These are phyloP conservation scores for Heterotis niloticus DNA, from an alignment of 2,113 vertebrate genomes.

Conservation along the genomic window DNA sequence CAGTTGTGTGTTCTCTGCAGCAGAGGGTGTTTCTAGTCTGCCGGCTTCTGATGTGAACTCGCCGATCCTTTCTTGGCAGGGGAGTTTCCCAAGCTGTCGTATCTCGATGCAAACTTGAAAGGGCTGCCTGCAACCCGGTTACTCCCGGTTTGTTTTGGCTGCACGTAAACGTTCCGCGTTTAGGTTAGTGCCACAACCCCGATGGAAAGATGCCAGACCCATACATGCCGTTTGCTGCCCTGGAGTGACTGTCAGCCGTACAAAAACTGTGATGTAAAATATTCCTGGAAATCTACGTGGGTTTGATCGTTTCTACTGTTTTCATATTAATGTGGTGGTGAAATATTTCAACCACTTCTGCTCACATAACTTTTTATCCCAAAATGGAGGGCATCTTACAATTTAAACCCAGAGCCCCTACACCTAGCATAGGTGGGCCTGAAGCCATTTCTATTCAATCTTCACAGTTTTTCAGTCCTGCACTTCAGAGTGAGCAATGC, in stretches of 20 bases:
- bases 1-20: slow-evolving; percentile 26
- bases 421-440: not conserved
- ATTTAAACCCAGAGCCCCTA: not conserved
- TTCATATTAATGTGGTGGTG: no score
- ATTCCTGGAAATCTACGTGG: slow-evolving; percentile 12
- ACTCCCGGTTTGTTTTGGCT: slow-evolving; percentile 36
- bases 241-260: no score
- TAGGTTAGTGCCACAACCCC: slow-evolving; percentile 24
- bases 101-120: slow-evolving; percentile 52
- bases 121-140: slow-evolving; percentile 59
- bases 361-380: not conserved
- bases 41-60: slow-evolving; percentile 29
- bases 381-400: not conserved
- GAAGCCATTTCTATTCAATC: not conserved
- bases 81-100: slow-evolving; percentile 36
- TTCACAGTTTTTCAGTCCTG: not conserved
- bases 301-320: not conserved
- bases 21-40: slow-evolving; percentile 31
- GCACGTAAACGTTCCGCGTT: not conserved
- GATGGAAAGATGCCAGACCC: not conserved
- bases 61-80: slow-evolving; percentile 31
- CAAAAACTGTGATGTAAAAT: slow-evolving; percentile 26
- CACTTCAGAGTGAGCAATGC: not conserved
- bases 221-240: not conserved
- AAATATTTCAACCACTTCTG: not conserved